These are phyloP conservation scores for Amia ocellicauda DNA, from an alignment of 2,113 vertebrate genomes.

Conservation along the genomic window DNA sequence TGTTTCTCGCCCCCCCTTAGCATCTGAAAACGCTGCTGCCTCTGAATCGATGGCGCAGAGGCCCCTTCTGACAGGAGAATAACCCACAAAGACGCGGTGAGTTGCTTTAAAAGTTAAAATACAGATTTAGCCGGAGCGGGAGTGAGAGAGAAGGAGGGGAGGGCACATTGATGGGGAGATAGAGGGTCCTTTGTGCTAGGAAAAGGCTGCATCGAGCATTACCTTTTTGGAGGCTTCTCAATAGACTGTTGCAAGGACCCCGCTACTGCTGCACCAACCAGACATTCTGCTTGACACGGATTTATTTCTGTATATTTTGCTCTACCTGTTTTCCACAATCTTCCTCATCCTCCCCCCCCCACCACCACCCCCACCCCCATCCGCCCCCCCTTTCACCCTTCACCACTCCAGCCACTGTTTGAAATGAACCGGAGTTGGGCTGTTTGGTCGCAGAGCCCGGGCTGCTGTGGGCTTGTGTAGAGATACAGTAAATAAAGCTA, in stretches of 20 bases:
- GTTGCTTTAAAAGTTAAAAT: constrained; percentile 50
- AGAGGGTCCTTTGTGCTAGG: constrained; percentile 64
- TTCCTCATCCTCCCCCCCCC: constrained; percentile 6
- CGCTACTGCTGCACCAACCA: neutral
- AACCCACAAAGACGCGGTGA: constrained; percentile 77
- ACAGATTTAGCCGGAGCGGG: constrained; percentile 45
- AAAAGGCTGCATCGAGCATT: constrained; percentile 48
- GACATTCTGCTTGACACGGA: neutral
- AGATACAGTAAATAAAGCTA: constrained; percentile 63
- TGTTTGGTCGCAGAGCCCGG: constrained; percentile 36
- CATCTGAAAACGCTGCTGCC: constrained; percentile 74
- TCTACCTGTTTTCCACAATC: too few relatives aligned
- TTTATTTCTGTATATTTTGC: neutral
- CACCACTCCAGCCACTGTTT: constrained; percentile 4
- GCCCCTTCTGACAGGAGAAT: constrained; percentile 77
- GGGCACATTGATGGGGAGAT: constrained; percentile 38
- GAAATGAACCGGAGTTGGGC: constrained; percentile 34
- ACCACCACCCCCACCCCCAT: too few relatives aligned
- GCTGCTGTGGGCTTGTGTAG: constrained; percentile 45
- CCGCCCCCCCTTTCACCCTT: neutral
- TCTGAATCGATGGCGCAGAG: constrained; percentile 77
- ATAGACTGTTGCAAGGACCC: constrained; percentile 27
- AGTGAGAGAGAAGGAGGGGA: constrained; percentile 33
- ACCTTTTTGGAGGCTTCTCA: constrained; percentile 38
- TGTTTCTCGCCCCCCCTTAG: constrained; percentile 67